Conservation (phyloP, 2,797 vertebrate species). For the Crocidura indochinensis region DNA sequence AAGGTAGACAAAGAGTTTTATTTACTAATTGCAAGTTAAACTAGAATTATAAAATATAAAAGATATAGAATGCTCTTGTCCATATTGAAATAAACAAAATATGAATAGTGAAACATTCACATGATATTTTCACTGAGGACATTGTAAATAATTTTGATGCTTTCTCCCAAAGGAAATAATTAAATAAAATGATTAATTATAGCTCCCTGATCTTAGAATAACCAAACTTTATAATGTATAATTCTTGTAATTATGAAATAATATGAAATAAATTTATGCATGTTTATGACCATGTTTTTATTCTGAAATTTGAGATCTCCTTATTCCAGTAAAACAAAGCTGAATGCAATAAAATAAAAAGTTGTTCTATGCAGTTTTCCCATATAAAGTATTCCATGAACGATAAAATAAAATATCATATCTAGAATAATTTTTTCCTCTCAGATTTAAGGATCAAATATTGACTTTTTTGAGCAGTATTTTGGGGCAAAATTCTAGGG, state of each 20-base stretch:
- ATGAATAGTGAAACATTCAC: constrained; percentile 21
- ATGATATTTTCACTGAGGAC: not conserved
- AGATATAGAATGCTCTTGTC: not conserved
- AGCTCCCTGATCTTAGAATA: constrained; percentile 26
- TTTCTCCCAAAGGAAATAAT: constrained; percentile 37
- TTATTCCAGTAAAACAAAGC: not conserved
- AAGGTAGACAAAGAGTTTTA: not conserved
- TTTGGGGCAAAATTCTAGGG: not conserved
- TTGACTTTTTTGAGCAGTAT: not conserved
- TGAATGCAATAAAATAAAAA: constrained; percentile 3
- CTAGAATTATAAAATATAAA: constrained; percentile 21
- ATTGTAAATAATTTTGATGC: constrained; percentile 45
- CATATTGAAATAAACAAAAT: constrained; percentile 41
- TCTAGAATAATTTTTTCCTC: not conserved
- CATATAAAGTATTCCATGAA: not conserved
- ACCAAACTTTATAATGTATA: constrained; percentile 20
- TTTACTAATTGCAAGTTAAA: constrained; percentile 37
- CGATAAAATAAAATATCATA: not conserved
- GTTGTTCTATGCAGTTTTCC: not conserved
- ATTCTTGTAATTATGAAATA: constrained; percentile 50
- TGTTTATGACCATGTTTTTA: constrained; percentile 14
- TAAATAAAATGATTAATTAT: constrained; percentile 19
- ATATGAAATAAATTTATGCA: not conserved
- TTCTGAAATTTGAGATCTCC: not conserved
- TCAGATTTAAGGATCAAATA: not conserved